Percentiles rank a stretch among this genome's conserved stretches.
Conservation (phyloP, 2,113 vertebrate species). For the Centrocercus urophasianus region DNA sequence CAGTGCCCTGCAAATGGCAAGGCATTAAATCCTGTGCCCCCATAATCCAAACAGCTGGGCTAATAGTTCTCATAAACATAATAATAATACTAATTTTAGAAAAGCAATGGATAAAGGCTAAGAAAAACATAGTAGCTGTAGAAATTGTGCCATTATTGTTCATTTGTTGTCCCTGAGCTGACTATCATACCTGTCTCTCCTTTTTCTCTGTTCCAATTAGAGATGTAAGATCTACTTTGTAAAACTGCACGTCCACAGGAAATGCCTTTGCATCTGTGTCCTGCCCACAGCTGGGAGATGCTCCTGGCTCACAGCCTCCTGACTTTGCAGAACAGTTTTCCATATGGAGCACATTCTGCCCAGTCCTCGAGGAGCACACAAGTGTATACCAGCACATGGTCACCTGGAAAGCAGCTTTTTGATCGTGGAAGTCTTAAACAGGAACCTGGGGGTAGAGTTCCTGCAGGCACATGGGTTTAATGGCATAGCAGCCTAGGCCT, state of each 20-base stretch:
- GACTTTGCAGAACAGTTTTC: background rate
- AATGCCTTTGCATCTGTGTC: background rate
- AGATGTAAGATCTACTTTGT: background rate
- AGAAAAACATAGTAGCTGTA: background rate
- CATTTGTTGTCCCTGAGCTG: background rate
- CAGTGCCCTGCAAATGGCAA: background rate
- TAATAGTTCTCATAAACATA: background rate
- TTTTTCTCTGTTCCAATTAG: background rate
- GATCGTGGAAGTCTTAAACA: background rate
- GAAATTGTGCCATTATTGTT: background rate
- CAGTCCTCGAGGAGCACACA: background rate
- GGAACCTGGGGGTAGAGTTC: background rate
- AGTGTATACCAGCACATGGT: background rate
- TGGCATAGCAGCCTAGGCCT: background rate
- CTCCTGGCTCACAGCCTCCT: background rate
- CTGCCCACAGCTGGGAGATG: background rate
- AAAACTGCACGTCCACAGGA: background rate
- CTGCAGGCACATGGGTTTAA: rapidly evolving
- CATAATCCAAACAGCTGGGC: background rate
- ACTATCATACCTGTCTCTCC: background rate
- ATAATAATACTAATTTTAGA: background rate
- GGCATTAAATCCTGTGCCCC: background rate
- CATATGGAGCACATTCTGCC: rapidly evolving
- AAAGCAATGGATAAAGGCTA: background rate
- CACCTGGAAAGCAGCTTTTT: background rate